Percentiles rank a stretch among this genome's conserved stretches.
Conservation (phyloP, 2,113 vertebrate species). For the Myiozetetes cayanensis region DNA sequence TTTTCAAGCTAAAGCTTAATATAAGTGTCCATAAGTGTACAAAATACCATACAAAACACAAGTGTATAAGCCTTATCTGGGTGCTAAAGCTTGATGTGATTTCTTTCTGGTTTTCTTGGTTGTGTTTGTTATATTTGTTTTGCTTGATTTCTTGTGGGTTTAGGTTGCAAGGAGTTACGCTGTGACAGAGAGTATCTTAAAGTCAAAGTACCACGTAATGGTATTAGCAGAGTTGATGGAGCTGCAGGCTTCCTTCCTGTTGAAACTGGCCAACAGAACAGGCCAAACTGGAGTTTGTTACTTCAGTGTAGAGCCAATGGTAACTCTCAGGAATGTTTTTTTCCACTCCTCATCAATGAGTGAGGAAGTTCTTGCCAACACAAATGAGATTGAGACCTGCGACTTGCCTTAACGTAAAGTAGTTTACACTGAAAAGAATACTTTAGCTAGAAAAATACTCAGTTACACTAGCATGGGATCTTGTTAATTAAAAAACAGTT, state of each 20-base stretch:
- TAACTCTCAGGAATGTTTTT: conserved; percentile 20
- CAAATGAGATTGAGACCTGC: conserved; percentile 48
- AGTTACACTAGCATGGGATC: background rate
- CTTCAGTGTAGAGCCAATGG: conserved; percentile 20
- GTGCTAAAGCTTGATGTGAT: background rate
- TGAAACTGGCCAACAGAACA: conserved; percentile 11
- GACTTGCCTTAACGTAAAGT: background rate
- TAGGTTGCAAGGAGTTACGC: conserved; percentile 3
- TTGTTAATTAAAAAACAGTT: background rate
- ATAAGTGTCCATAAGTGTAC: background rate
- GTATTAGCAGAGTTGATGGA: conserved; percentile 48
- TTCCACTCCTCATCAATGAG: conserved; percentile 55
- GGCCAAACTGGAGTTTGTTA: conserved; percentile 40
- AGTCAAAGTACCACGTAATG: conserved; percentile 36
- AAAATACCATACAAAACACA: background rate
- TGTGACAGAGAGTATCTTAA: background rate
- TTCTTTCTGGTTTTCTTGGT: background rate
- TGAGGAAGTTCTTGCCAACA: conserved; percentile 18
- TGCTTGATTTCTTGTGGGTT: background rate
- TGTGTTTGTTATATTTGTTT: background rate
- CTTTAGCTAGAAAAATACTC: conserved; percentile 9
- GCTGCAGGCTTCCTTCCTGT: conserved; percentile 47
- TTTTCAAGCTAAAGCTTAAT: background rate
- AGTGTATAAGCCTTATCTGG: background rate
- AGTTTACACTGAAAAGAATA: background rate